Conservation (phyloP, 2,888 invertebrate genomes). For the Drosophila robusta region DNA sequence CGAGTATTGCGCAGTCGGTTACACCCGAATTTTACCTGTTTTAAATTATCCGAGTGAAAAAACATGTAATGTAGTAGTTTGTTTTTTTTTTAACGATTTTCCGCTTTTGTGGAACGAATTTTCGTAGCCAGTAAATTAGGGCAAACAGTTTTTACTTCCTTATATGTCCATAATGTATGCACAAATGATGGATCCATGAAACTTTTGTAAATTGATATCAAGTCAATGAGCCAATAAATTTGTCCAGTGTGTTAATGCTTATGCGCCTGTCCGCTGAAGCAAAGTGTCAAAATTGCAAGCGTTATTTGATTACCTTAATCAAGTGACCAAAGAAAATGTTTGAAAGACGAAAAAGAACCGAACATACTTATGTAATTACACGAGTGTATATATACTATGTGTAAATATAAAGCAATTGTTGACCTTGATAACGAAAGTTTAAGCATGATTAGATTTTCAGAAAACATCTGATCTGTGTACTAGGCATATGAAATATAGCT, state of each 20-base stretch:
- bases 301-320: slow-evolving; percentile 28
- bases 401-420: slow-evolving; percentile 20
- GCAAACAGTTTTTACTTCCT: neutral
- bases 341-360: slow-evolving; percentile 15
- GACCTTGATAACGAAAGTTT: slow-evolving; percentile 52
- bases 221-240: slow-evolving; percentile 22
- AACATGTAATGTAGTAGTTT: no score
- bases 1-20: no score
- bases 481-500: no score
- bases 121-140: no score
- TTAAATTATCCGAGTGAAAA: no score
- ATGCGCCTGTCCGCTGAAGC: neutral
- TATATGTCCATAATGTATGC: neutral
- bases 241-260: neutral
- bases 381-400: neutral
- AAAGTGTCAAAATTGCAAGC: slow-evolving; percentile 9
- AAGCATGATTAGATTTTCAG: slow-evolving; percentile 56
- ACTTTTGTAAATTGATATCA: slow-evolving; percentile 20
- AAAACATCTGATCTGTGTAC: slow-evolving; percentile 24
- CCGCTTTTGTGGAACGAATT: no score
- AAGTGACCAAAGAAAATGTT: slow-evolving; percentile 51
- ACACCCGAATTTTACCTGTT: no score
- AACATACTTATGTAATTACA: slow-evolving; percentile 13
- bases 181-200: neutral
- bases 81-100: no score